Base-by-base conservation (phyloP, 2,888 invertebrate genomes). In the Argyresthia goedartella region DNA sequence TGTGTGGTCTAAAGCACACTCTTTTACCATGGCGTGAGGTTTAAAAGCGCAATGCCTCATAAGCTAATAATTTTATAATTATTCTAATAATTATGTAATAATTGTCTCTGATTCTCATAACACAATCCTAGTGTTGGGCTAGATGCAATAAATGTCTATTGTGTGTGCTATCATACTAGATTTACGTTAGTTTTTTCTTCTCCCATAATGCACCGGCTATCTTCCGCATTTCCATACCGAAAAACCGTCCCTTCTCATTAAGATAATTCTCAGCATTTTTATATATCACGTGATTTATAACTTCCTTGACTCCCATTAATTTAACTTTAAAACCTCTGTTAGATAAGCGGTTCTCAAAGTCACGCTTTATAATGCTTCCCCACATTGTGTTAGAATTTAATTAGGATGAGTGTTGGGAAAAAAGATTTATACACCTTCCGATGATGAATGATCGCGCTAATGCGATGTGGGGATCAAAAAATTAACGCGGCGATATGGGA, bases 241-340 rank as follows among this genome's bases (percentile, higher is more conserved):
- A 39, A 39, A 39, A 39, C n/a, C 51, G 57, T 57, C 56, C 47
- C 47, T 48, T 45, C 34, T 52, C 50, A 46, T 55, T 55, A 53
- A 53, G 56, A 58, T 58, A 58, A 58, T 55, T 52, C 53, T 35
- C 47, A 55, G 52, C 55, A 54, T 54, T 56, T 50, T 47, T 54
- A 44, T 52, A 34, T 49, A 41, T 39, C 45, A 49, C 16, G 51
- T 57, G 57, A 57, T 56, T 57, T 57, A 56, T 55, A 52, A 49
- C 55, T 53, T 57, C 54, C 54, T 54, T 44, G 53, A 50, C 49
- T 47, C 16, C 51, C 55, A 53, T 54, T 55, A 52, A 52, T 33
- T 49, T 45, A 50, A 46, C 51, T 52, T 55, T 47, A 52, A 55
- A 44, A 41, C 48, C 48, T 14, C 48, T 36, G 13, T 48, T 14